Percentiles rank a stretch among this genome's conserved stretches.
These are phyloP conservation scores for Tinamus guttatus DNA, from an alignment of 2,113 vertebrate species.

Conservation along the genomic window DNA sequence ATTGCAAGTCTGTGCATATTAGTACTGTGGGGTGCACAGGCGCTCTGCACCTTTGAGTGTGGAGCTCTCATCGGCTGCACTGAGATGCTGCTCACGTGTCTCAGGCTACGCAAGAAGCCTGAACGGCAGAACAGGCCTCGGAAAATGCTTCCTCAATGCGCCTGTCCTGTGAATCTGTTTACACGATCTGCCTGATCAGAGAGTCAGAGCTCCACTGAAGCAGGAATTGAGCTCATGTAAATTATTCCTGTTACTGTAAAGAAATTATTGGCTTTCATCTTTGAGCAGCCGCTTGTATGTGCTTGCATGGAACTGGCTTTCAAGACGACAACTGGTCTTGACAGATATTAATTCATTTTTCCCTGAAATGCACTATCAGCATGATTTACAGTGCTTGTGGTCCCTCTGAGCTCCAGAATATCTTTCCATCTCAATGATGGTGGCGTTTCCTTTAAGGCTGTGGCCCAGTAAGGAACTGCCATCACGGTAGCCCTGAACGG, in stretches of 20 bases:
- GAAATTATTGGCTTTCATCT: neutral
- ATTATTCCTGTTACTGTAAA: neutral
- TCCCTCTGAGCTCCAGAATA: neutral
- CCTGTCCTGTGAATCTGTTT: too few relatives aligned
- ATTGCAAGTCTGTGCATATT: neutral
- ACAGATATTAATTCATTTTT: neutral
- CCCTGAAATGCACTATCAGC: neutral
- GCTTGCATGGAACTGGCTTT: neutral
- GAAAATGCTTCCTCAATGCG: neutral
- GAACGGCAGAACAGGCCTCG: neutral
- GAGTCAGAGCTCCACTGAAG: neutral
- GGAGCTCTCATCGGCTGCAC: neutral
- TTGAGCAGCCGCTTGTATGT: neutral
- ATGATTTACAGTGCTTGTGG: neutral
- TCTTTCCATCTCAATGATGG: neutral
- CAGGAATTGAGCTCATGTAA: neutral
- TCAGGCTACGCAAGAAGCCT: fast-evolving
- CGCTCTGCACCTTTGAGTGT: neutral
- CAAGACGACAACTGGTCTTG: neutral
- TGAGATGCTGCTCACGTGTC: neutral
- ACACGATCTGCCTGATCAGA: too few relatives aligned
- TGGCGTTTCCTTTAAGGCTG: neutral
- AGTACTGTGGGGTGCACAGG: neutral
- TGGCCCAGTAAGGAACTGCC: neutral
- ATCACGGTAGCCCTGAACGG: neutral